phyloP scores from a whole-genome alignment of 2,113 vertebrate species.

The Daboia siamensis region DNA sequence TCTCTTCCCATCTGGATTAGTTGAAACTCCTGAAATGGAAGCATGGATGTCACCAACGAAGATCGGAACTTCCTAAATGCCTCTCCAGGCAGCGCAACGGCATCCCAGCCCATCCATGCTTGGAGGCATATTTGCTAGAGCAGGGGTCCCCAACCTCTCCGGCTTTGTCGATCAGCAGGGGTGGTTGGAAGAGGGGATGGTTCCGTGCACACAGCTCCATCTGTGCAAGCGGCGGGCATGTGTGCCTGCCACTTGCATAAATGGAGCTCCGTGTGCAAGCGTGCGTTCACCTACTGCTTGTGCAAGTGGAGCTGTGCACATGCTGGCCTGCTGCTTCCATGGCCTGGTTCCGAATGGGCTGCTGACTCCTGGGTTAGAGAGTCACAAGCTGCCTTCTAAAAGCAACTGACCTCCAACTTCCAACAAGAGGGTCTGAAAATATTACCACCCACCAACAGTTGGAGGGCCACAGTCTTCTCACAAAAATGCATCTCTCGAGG shows the following conservation, averaged over 20 bases:
- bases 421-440: not conserved
- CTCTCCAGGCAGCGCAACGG: conserved; percentile 6
- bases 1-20: conserved; percentile 33
- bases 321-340: too few species aligned
- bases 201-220: too few species aligned
- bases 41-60: not conserved
- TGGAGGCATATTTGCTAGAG: not conserved
- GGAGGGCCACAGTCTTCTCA: not conserved
- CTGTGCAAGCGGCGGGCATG: too few species aligned
- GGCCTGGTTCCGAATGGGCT: too few species aligned
- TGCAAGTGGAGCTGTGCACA: too few species aligned
- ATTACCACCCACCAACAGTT: not conserved
- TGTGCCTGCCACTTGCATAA: too few species aligned
- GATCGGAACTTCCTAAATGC: not conserved
- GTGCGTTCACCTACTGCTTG: too few species aligned
- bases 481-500: not conserved
- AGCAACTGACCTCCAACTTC: not conserved
- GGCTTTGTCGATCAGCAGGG: not conserved
- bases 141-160: not conserved
- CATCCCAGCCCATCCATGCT: not conserved
- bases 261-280: too few species aligned
- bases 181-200: too few species aligned
- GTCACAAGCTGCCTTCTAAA: not conserved
- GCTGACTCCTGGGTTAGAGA: not conserved
- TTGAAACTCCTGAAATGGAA: conserved; percentile 46